Conservation (phyloP, 2,113 vertebrate species). For the Urocynchramus pylzowi region DNA sequence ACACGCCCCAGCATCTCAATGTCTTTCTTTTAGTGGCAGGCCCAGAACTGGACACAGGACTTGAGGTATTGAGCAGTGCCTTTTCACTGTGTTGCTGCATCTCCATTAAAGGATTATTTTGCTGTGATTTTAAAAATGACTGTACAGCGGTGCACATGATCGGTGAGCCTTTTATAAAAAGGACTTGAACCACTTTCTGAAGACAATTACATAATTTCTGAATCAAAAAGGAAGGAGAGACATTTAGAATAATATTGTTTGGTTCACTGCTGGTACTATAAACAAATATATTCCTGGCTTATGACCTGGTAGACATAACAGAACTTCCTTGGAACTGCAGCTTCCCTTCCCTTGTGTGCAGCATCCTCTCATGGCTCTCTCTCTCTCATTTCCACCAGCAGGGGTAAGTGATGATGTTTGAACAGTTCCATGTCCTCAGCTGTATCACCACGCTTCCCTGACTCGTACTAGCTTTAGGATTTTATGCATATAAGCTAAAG, state of each 20-base stretch:
- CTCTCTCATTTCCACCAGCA: background rate
- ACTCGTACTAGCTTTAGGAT: background rate
- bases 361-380: background rate
- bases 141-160: background rate
- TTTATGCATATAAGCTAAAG: background rate
- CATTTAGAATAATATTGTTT: background rate
- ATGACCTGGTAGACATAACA: background rate
- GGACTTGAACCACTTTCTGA: background rate
- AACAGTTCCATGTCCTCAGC: background rate
- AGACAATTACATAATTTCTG: background rate
- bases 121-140: background rate
- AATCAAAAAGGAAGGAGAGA: background rate
- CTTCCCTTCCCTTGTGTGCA: fast-evolving
- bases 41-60: background rate
- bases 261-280: background rate
- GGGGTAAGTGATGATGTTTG: background rate
- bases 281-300: background rate
- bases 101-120: background rate
- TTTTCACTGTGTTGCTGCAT: background rate
- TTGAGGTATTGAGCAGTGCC: background rate
- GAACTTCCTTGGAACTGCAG: background rate
- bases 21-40: background rate
- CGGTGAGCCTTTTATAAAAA: background rate
- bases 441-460: background rate
- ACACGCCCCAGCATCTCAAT: background rate